Conservation (phyloP, 2,797 vertebrate genomes). For the Discoglossus pictus region DNA sequence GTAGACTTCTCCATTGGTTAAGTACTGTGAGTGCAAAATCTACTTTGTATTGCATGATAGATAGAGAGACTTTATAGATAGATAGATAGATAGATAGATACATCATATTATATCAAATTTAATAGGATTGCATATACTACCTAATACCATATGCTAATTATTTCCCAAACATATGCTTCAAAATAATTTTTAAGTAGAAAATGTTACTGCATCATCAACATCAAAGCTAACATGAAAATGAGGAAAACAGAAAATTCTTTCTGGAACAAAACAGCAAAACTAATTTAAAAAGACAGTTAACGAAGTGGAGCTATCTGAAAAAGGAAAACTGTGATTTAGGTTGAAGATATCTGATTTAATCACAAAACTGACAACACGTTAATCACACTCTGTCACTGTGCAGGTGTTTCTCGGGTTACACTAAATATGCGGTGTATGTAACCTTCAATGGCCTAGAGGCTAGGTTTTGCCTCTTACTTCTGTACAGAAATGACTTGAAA, state of each 20-base stretch:
- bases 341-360: constrained; percentile 22
- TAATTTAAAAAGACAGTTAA: constrained; percentile 17
- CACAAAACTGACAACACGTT: constrained; percentile 8
- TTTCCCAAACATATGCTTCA: no score
- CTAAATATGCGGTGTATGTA: not conserved
- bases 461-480: constrained; percentile 58
- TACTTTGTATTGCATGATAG: no score
- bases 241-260: not conserved
- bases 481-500: constrained; percentile 63
- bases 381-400: constrained; percentile 12
- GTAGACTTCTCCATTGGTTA: no score
- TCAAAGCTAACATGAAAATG: constrained; percentile 2
- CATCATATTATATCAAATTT: no score
- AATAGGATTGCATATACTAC: no score
- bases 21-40: no score
- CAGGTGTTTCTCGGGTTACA: constrained; percentile 29
- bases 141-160: no score
- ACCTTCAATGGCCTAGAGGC: not conserved
- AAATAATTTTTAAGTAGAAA: no score
- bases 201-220: no score
- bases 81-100: no score
- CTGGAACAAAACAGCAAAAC: not conserved
- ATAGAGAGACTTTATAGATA: no score
- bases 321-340: constrained; percentile 3
- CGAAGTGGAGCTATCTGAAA: not conserved